These are phyloP conservation scores for Mizuhopecten yessoensis DNA, from an alignment of 1,140 invertebrate genomes.

Conservation along the genomic window DNA sequence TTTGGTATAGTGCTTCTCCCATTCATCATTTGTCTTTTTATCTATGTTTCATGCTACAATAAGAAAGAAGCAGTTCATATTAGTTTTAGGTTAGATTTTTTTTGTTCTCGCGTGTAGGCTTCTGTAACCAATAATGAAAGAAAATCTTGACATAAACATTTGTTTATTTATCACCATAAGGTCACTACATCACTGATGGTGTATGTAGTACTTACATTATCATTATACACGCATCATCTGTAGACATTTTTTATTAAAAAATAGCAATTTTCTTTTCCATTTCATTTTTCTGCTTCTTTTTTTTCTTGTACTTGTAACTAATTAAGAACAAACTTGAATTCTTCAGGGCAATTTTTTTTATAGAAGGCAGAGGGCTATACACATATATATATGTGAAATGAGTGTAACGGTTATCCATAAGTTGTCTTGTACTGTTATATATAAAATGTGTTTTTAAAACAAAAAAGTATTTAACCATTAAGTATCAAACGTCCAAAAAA, in stretches of 20 bases:
- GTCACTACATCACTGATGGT: background rate
- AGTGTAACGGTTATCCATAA: background rate
- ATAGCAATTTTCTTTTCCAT: no score
- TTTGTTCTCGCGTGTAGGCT: background rate
- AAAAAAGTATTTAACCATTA: background rate
- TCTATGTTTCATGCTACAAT: background rate
- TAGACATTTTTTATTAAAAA: background rate
- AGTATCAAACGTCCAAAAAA: background rate
- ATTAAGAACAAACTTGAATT: no score
- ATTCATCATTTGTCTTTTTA: background rate
- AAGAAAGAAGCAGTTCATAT: no score
- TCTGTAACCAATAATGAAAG: background rate
- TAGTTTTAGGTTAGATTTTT: background rate
- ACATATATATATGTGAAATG: background rate
- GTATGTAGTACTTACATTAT: no score
- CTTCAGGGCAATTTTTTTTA: background rate
- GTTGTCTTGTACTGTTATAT: background rate
- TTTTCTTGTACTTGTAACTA: background rate
- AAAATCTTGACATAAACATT: background rate
- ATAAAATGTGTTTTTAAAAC: slow-evolving; percentile 36
- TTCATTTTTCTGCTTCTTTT: background rate
- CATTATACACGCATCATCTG: background rate
- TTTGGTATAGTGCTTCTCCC: slow-evolving; percentile 21
- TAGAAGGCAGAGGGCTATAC: background rate
- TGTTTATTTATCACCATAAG: no score